Evolutionary conservation across 2,888 invertebrate species (phyloP).

Genomic region (Ommatoiulus sabulosus): DNA sequence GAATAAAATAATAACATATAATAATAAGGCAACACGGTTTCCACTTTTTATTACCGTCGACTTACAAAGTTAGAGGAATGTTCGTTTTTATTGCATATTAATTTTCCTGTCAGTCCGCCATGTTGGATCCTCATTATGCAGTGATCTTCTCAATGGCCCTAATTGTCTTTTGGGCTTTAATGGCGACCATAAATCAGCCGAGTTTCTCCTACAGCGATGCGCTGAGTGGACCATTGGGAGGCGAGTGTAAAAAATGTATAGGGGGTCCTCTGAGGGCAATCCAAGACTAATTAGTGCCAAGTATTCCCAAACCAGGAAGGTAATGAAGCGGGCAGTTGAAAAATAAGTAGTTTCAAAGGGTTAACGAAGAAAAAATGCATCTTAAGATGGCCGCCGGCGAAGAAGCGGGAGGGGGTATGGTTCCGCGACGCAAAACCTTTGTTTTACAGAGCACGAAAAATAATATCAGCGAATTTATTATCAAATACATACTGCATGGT

Average conservation of each 20-base stretch:
- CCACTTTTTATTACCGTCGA: neutral
- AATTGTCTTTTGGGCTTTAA: conserved; percentile 41
- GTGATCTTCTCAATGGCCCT: conserved; percentile 15
- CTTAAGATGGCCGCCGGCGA: neutral
- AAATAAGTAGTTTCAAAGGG: conserved; percentile 37
- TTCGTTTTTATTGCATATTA: conserved; percentile 32
- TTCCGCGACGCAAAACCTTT: neutral
- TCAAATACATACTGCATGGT: neutral
- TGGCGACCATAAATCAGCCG: conserved; percentile 26
- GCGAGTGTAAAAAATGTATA: neutral
- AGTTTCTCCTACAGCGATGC: neutral
- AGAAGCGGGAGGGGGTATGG: neutral
- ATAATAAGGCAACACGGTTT: conserved; percentile 2
- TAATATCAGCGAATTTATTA: neutral
- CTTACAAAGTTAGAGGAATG: neutral
- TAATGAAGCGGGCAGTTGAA: conserved; percentile 4
- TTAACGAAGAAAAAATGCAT: neutral
- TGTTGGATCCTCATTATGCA: conserved; percentile 6
- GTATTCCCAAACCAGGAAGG: conserved; percentile 22
- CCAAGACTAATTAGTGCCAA: neutral
- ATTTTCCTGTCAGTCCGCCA: conserved; percentile 22
- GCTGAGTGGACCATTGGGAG: conserved; percentile 43
- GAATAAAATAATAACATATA: neutral
- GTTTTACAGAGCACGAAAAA: conserved; percentile 18
- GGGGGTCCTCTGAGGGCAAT: conserved; percentile 38